Evolutionary conservation across 2,113 vertebrate genomes (phyloP).

Genomic region (Ploceus nigricollis): DNA sequence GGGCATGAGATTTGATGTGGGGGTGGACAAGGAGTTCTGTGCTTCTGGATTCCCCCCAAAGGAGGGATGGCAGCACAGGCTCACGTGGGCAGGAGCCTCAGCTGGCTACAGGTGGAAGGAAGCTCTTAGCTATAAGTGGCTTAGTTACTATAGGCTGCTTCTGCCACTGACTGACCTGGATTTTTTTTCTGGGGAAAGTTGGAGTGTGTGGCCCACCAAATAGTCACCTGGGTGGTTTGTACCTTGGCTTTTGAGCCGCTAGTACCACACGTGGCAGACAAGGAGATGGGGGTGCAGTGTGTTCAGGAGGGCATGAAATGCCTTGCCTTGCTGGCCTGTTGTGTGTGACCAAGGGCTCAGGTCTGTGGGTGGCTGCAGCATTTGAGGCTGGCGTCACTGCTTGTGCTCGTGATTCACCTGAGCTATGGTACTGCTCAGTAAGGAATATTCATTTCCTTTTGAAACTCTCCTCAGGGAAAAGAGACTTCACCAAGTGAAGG

Average conservation of each 20-base stretch:
- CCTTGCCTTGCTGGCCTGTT: background rate
- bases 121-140: background rate
- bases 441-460: constrained; percentile 35
- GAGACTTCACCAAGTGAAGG: constrained; percentile 60
- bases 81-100: background rate
- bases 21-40: background rate
- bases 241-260: background rate
- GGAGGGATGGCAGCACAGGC: background rate
- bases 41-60: background rate
- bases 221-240: background rate
- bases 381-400: constrained; percentile 19
- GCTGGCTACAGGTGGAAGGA: background rate
- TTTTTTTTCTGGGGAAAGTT: background rate
- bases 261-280: background rate
- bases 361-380: constrained; percentile 45
- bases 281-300: background rate
- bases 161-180: background rate
- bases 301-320: background rate
- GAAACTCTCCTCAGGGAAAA: constrained; percentile 59
- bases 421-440: background rate
- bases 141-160: background rate
- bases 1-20: background rate
- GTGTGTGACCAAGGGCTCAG: background rate
- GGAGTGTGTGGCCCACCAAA: fast-evolving
- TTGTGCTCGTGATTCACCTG: constrained; percentile 40